These are phyloP conservation scores for Hydra vulgaris DNA, from an alignment of 30 jellyfish, hydroid and myxozoan genomes.

Conservation along the genomic window DNA sequence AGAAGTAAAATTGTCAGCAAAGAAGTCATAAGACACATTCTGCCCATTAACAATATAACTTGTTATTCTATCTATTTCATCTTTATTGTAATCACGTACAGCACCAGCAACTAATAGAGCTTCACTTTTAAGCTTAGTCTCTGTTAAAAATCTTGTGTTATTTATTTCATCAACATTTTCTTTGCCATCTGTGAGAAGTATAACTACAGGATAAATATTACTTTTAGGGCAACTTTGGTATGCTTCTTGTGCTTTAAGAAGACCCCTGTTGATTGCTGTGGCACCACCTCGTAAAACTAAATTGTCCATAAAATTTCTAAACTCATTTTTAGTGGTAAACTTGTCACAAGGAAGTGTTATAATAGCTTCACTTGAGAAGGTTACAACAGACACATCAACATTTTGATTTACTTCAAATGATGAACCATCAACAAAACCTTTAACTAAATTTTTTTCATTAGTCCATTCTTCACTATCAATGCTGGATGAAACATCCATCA, in stretches of 20 bases:
- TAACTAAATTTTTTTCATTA: conserved; percentile 6
- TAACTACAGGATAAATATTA: neutral
- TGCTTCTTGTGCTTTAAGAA: neutral
- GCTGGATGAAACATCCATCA: conserved; percentile 13
- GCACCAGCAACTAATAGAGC: conserved; percentile 17
- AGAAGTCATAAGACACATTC: neutral
- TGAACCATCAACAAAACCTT: neutral
- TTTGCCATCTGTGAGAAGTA: conserved; percentile 15
- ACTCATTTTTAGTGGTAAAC: neutral
- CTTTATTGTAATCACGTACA: neutral
- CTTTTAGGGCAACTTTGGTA: conserved; percentile 1
- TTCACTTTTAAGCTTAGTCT: conserved; percentile 2
- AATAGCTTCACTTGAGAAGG: neutral
- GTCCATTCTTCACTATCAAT: conserved; percentile 10
- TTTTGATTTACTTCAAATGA: neutral
- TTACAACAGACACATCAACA: conserved; percentile 3
- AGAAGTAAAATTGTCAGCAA: neutral
- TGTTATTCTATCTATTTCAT: neutral
- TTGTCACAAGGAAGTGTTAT: too few species aligned
- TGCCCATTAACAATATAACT: neutral
- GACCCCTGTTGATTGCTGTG: conserved; percentile 9
- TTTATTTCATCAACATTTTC: neutral
- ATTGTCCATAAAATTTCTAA: neutral
- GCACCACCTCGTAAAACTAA: conserved; percentile 10
- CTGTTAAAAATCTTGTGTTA: neutral